phyloP scores from a whole-genome alignment of 2,888 invertebrate species.

The Thereva nobilitata region DNA sequence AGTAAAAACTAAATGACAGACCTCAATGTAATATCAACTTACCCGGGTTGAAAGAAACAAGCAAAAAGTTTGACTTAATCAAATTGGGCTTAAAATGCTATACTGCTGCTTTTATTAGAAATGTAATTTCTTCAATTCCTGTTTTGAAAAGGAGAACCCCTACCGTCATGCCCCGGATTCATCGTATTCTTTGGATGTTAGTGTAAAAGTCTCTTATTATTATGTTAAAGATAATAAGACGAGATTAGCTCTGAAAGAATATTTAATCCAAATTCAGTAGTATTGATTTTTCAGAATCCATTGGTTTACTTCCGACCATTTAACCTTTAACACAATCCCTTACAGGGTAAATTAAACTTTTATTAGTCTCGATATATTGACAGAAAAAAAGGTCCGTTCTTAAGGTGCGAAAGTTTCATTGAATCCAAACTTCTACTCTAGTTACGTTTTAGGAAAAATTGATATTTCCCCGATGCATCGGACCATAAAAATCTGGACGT shows the following conservation, averaged over 20 bases:
- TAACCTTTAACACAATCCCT: neutral
- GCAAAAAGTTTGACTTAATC: slow-evolving; percentile 19
- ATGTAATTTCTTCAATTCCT: slow-evolving; percentile 24
- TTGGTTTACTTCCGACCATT: neutral
- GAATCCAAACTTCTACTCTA: too few species aligned
- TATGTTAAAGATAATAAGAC: slow-evolving; percentile 17
- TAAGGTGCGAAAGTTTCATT: too few species aligned
- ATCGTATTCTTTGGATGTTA: neutral
- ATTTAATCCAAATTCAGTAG: slow-evolving; percentile 31
- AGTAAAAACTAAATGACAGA: slow-evolving; percentile 15
- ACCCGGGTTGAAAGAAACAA: slow-evolving; percentile 23
- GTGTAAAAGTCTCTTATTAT: neutral
- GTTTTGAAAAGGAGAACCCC: slow-evolving; percentile 17
- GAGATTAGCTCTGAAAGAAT: slow-evolving; percentile 24
- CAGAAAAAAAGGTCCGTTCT: slow-evolving; percentile 1
- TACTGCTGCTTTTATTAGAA: slow-evolving; percentile 26
- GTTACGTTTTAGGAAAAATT: slow-evolving; percentile 5
- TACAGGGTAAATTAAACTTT: slow-evolving; percentile 15
- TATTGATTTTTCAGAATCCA: neutral
- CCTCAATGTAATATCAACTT: slow-evolving; percentile 6
- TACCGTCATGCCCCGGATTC: slow-evolving; percentile 7
- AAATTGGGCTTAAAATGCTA: slow-evolving; percentile 23
- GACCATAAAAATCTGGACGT: slow-evolving; percentile 26
- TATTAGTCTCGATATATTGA: slow-evolving; percentile 16
- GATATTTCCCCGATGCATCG: neutral